A percentile compares a stretch with the other conserved stretches of the same genome.
These are phyloP conservation scores for Elephantulus edwardii DNA, from an alignment of 2,113 vertebrate species.

Conservation along the genomic window DNA sequence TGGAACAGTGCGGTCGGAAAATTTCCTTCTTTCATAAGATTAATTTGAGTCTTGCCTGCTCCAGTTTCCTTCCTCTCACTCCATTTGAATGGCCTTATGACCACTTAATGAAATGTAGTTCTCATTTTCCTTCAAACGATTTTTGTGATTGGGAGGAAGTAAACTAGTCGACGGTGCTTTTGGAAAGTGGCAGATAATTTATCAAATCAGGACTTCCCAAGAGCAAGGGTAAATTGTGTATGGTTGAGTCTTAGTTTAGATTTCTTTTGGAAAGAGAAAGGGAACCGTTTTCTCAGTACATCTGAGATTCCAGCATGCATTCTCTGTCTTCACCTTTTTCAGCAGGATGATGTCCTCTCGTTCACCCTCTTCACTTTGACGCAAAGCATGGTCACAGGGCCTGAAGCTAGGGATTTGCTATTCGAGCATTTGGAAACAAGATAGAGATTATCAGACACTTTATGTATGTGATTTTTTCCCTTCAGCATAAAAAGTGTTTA, in stretches of 20 bases:
- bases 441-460: not conserved
- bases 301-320: not conserved
- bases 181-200: not conserved
- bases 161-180: not conserved
- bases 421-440: conserved; percentile 10
- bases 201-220: not conserved
- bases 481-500: too few species aligned
- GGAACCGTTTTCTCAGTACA: not conserved
- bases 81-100: conserved; percentile 16
- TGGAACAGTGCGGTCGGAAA: not conserved
- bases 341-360: not conserved
- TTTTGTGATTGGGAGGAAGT: not conserved
- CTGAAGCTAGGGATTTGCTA: not conserved
- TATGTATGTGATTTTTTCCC: too few species aligned
- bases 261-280: not conserved
- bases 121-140: conserved; percentile 31
- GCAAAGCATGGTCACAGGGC: not conserved
- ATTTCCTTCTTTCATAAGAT: conserved; percentile 53
- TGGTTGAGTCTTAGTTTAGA: not conserved
- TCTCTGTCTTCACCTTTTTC: not conserved
- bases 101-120: conserved; percentile 27
- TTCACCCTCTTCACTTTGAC: not conserved
- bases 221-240: not conserved
- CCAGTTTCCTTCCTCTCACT: conserved; percentile 49
- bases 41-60: conserved; percentile 50